Percentiles rank a stretch among this genome's conserved stretches.
These are phyloP conservation scores for Drosophila busckii DNA, from an alignment of 1,140 invertebrate genomes.

Conservation along the genomic window DNA sequence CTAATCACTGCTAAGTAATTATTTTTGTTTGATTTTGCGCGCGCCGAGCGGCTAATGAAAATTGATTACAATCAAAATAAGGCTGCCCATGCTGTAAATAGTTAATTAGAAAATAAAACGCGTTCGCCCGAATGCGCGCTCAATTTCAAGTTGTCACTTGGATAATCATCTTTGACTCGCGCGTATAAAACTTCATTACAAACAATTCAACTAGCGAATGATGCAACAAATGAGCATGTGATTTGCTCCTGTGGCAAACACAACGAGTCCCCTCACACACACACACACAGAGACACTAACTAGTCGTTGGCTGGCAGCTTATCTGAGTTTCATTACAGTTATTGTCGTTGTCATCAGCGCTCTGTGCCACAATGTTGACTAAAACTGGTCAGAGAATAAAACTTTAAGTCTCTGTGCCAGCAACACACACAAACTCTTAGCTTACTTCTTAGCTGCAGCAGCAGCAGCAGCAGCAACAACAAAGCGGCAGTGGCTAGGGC, in stretches of 20 bases:
- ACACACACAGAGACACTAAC: no score
- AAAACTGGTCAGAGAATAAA: conserved; percentile 40
- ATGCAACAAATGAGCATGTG: conserved; percentile 58
- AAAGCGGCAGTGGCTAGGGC: conserved; percentile 36
- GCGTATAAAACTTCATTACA: conserved; percentile 39
- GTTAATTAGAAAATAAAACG: conserved; percentile 11
- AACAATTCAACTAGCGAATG: conserved; percentile 49
- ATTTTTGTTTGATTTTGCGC: not conserved
- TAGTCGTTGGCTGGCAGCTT: conserved; percentile 38
- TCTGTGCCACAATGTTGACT: conserved; percentile 62
- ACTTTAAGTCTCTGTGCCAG: conserved; percentile 37
- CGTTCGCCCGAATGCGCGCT: no score
- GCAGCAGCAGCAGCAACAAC: conserved; percentile 4
- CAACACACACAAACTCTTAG: conserved; percentile 6
- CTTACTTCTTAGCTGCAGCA: conserved; percentile 35
- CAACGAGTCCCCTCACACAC: not conserved
- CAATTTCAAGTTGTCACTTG: conserved; percentile 9
- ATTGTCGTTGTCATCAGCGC: conserved; percentile 68
- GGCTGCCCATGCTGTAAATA: not conserved
- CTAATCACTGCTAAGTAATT: conserved; percentile 32
- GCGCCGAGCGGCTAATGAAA: conserved; percentile 1
- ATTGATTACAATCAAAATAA: conserved; percentile 10
- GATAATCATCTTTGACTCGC: conserved; percentile 46
- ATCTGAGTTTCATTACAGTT: conserved; percentile 69
- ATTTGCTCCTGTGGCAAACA: conserved; percentile 41